A percentile compares a stretch with the other conserved stretches of the same genome.
These are phyloP conservation scores for Gerris lacustris DNA, from an alignment of 2,888 invertebrate species.

Conservation along the genomic window DNA sequence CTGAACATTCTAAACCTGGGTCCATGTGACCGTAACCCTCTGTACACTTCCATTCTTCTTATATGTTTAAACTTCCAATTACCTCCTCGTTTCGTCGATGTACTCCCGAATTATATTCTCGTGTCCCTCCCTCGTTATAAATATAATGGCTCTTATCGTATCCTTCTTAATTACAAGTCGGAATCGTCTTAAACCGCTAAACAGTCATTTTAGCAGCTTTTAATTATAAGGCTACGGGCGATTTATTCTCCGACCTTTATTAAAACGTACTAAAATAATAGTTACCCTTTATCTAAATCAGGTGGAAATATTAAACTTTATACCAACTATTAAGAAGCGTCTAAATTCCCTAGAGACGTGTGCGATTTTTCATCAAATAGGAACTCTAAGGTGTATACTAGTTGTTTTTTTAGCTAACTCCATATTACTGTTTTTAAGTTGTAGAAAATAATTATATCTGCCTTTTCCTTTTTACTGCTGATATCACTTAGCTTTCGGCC, in stretches of 20 bases:
- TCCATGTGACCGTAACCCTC: background rate
- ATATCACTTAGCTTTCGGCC: too few species aligned
- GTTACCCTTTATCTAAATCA: background rate
- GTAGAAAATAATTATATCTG: too few species aligned
- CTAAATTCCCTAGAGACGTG: background rate
- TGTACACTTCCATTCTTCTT: too few species aligned
- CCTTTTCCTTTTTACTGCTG: too few species aligned
- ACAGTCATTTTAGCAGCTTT: background rate
- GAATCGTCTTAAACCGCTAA: constrained; percentile 1
- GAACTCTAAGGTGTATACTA: too few species aligned
- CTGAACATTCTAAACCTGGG: too few species aligned
- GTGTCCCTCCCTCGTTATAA: background rate
- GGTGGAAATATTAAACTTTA: background rate
- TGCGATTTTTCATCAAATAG: too few species aligned
- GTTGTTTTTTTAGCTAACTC: too few species aligned
- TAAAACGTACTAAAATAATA: background rate
- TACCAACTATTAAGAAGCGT: background rate
- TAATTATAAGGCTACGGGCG: background rate
- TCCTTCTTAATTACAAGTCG: constrained; percentile 3
- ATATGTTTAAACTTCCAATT: too few species aligned
- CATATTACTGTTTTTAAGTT: too few species aligned
- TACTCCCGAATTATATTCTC: background rate
- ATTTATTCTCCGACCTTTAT: background rate
- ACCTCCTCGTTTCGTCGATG: too few species aligned
- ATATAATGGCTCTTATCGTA: background rate